Conservation (phyloP, 2,113 vertebrate species). For the Antigone vipio region DNA sequence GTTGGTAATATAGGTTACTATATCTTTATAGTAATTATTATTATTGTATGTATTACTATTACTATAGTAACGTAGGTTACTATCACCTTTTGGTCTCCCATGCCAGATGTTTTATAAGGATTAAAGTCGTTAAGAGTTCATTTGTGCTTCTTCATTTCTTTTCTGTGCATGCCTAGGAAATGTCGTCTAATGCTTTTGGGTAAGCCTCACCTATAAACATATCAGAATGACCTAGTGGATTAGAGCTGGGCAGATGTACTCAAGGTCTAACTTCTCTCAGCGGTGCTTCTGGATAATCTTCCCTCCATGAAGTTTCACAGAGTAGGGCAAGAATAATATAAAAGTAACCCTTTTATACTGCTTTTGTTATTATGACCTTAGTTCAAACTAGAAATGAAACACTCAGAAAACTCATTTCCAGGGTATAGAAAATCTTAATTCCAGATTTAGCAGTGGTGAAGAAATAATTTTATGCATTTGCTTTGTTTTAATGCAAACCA, state of each 20-base stretch:
- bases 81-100: background rate
- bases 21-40: too few relatives aligned
- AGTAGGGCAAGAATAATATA: background rate
- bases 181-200: background rate
- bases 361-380: background rate
- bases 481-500: background rate
- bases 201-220: background rate
- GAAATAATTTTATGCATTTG: background rate
- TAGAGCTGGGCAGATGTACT: background rate
- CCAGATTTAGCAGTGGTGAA: background rate
- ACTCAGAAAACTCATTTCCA: background rate
- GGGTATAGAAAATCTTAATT: background rate
- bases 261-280: background rate
- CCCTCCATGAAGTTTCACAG: background rate
- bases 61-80: background rate
- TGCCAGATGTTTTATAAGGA: background rate
- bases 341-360: background rate
- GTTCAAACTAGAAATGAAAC: background rate
- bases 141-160: background rate
- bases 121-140: background rate
- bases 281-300: background rate
- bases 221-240: background rate
- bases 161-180: background rate
- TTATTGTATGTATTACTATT: too few relatives aligned
- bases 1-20: background rate